Evolutionary conservation across 2,113 vertebrate species (phyloP).

Genomic region (Holacanthus passer): DNA sequence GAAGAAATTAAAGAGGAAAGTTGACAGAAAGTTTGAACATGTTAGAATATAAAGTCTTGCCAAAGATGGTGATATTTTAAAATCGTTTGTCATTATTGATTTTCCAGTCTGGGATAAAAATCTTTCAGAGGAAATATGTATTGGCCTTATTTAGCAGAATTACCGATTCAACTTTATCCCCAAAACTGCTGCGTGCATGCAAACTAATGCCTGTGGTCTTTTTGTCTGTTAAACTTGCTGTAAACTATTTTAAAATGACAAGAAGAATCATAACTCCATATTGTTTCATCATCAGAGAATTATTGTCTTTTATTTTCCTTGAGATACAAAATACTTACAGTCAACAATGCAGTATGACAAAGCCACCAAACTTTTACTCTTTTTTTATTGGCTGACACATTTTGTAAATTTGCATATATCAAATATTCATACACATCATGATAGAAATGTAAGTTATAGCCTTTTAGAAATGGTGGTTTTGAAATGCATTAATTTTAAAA

Average conservation of each 20-base stretch:
- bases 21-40: not conserved
- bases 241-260: not conserved
- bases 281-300: not conserved
- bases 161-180: not conserved
- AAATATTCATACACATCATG: not conserved
- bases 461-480: not conserved
- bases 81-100: not conserved
- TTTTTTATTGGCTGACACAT: not conserved
- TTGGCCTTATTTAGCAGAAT: not conserved
- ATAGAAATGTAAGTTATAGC: not conserved
- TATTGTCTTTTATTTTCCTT: not conserved
- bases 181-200: not conserved
- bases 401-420: not conserved
- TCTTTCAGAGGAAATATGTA: not conserved
- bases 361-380: not conserved
- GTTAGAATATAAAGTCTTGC: not conserved
- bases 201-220: not conserved
- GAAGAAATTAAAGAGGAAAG: not conserved
- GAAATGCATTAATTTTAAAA: not conserved
- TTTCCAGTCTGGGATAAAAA: not conserved
- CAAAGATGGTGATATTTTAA: not conserved
- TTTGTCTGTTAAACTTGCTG: not conserved
- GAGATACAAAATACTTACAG: not conserved
- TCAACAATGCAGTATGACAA: not conserved
- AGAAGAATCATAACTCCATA: not conserved